These are phyloP conservation scores for Acromyrmex echinatior DNA, from an alignment of 1,140 invertebrate species.

Conservation along the genomic window DNA sequence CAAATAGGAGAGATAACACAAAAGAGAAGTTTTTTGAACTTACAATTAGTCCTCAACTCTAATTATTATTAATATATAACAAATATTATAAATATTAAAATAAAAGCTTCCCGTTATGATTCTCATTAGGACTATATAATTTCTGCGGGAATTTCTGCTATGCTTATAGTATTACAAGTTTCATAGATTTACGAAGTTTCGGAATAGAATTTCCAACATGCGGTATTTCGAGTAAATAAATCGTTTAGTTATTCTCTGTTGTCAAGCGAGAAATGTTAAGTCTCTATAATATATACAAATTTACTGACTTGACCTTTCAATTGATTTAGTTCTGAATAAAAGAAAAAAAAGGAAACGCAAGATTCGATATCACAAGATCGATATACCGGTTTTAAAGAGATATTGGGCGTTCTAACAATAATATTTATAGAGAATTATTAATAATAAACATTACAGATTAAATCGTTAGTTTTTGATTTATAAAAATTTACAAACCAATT, in stretches of 20 bases:
- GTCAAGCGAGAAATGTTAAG: constrained; percentile 6
- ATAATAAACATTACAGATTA: neutral
- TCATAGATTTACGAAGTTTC: neutral
- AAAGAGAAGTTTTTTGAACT: neutral
- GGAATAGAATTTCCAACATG: constrained; percentile 19
- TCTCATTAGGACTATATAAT: neutral
- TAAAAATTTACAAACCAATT: neutral
- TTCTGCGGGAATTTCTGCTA: neutral
- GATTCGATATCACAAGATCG: constrained; percentile 18
- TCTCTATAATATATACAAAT: neutral
- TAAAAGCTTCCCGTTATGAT: neutral
- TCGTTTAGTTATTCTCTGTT: neutral
- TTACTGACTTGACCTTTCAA: constrained; percentile 37
- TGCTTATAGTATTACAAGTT: neutral
- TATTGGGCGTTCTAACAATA: neutral
- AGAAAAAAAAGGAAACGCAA: neutral
- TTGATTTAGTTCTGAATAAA: constrained; percentile 26
- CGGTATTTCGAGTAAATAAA: constrained; percentile 11
- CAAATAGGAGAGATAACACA: neutral
- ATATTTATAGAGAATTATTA: neutral
- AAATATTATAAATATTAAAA: neutral
- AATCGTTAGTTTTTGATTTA: neutral
- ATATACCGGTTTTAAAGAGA: neutral
- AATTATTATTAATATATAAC: neutral
- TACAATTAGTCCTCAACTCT: neutral